Evolutionary conservation across 2,797 vertebrate genomes (phyloP).

Genomic region (Alauda arvensis): DNA sequence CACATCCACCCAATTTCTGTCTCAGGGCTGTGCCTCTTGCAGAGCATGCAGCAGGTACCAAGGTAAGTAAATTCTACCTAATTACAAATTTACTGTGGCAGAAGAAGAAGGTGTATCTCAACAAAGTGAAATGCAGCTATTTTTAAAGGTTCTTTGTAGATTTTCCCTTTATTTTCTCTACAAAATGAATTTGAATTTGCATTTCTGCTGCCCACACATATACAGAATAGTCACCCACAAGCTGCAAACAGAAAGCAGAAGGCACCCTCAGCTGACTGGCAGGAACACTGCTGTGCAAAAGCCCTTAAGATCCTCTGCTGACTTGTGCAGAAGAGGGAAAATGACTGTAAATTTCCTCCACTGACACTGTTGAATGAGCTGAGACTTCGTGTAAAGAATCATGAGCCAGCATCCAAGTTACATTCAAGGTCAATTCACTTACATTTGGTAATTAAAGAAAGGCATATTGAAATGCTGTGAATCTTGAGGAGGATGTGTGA

Average conservation of each 20-base stretch:
- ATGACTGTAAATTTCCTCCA: background rate
- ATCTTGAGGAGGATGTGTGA: constrained; percentile 38
- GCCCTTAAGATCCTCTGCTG: background rate
- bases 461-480: constrained; percentile 52
- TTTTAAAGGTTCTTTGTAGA: background rate
- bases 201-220: background rate
- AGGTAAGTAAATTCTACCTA: background rate
- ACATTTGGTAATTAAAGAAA: constrained; percentile 63
- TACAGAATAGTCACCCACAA: background rate
- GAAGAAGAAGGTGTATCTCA: background rate
- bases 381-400: constrained; percentile 27
- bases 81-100: background rate
- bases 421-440: constrained; percentile 61
- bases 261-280: background rate
- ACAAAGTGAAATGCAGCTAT: background rate
- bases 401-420: constrained; percentile 41
- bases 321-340: background rate
- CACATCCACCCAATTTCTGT: background rate
- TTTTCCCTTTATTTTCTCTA: background rate
- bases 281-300: background rate
- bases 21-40: background rate
- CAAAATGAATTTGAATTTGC: background rate
- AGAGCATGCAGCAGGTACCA: background rate
- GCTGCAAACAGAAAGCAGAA: background rate
- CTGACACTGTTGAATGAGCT: constrained; percentile 17